These are phyloP conservation scores for Anseranas semipalmata DNA, from an alignment of 2,113 vertebrate genomes.

Conservation along the genomic window DNA sequence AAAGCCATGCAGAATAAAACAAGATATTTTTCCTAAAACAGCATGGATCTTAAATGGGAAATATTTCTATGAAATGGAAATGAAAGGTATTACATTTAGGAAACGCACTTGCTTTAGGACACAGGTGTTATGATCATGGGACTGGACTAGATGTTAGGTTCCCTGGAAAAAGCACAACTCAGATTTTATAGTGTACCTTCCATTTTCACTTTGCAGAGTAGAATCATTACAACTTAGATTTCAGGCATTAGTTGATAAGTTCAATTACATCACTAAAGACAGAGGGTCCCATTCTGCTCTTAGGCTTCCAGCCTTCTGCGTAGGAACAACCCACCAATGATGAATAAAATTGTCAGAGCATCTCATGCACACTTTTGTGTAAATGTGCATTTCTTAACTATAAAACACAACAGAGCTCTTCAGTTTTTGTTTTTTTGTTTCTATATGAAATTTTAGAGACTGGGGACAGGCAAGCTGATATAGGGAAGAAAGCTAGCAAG, in stretches of 20 bases:
- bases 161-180: not conserved
- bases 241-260: not conserved
- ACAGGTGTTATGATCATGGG: not conserved
- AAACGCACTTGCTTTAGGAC: not conserved
- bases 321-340: not conserved
- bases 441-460: not conserved
- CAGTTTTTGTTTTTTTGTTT: not conserved
- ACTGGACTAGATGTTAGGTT: not conserved
- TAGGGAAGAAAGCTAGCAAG: not conserved
- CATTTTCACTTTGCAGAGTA: not conserved
- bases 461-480: not conserved
- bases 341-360: not conserved
- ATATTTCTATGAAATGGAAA: not conserved
- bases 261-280: not conserved
- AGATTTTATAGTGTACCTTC: not conserved
- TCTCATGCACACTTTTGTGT: not conserved
- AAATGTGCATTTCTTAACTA: not conserved
- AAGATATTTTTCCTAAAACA: not conserved
- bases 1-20: not conserved
- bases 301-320: not conserved
- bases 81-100: not conserved
- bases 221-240: not conserved
- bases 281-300: not conserved
- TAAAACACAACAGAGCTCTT: rapidly evolving
- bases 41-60: not conserved